These are phyloP conservation scores for Enoplosus armatus DNA, from an alignment of 2,797 vertebrate species.

Conservation along the genomic window DNA sequence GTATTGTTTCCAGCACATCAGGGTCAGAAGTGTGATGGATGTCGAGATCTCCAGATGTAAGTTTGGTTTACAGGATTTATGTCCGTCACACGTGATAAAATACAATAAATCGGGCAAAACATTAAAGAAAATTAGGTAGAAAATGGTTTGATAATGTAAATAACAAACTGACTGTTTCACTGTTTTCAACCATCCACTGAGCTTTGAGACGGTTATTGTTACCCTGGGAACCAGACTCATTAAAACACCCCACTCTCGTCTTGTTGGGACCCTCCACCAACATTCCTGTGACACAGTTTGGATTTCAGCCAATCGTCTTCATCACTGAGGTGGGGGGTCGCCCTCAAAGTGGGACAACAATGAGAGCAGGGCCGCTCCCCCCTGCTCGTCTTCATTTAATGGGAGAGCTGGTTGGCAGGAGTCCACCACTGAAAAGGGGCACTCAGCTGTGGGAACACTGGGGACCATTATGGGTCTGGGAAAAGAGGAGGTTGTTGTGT, in stretches of 20 bases:
- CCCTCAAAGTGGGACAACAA: conserved; percentile 9
- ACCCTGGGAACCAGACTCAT: conserved; percentile 70
- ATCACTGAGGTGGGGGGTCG: conserved; percentile 8
- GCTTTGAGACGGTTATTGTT: not conserved
- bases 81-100: not conserved
- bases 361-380: not conserved
- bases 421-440: conserved; percentile 31
- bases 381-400: conserved; percentile 26
- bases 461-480: conserved; percentile 40
- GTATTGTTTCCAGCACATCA: not conserved
- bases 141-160: not conserved
- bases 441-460: conserved; percentile 38
- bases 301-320: conserved; percentile 25
- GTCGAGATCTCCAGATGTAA: not conserved
- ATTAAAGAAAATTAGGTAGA: not conserved
- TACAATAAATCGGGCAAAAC: not conserved
- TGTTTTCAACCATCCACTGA: not conserved
- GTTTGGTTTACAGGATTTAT: not conserved
- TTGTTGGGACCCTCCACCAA: conserved; percentile 1
- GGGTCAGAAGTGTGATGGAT: not conserved
- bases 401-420: conserved; percentile 29
- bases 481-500: conserved; percentile 39
- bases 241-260: conserved; percentile 45
- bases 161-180: no score
- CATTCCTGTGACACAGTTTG: conserved; percentile 41